Conservation (phyloP, 2,113 vertebrate genomes). For the Cheilinus undulatus region DNA sequence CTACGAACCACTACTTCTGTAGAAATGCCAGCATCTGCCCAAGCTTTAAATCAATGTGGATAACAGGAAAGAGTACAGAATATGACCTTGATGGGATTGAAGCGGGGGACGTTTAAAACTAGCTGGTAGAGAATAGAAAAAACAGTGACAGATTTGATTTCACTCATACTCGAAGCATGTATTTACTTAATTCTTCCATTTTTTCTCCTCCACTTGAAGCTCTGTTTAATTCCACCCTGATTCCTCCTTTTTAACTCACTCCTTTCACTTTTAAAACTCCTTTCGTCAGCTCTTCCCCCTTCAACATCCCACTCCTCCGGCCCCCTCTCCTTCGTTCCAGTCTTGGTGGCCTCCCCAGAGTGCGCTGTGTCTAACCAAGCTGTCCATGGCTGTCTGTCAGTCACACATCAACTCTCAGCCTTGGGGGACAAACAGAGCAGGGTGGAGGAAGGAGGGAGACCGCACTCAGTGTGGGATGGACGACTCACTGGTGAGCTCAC, state of each 20-base stretch:
- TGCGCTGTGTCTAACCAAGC: slow-evolving; percentile 72
- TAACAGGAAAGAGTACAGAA: slow-evolving; percentile 33
- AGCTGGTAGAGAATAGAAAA: slow-evolving; percentile 26
- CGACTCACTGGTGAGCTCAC: slow-evolving; percentile 16
- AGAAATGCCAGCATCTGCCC: background rate
- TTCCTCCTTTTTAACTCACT: slow-evolving; percentile 8
- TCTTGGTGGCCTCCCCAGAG: slow-evolving; percentile 70
- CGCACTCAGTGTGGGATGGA: slow-evolving; percentile 24
- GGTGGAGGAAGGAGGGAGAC: slow-evolving; percentile 20
- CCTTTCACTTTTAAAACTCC: slow-evolving; percentile 20
- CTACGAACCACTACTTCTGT: slow-evolving; percentile 9
- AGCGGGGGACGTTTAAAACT: background rate
- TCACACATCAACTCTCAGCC: slow-evolving; percentile 73
- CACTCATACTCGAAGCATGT: slow-evolving; percentile 32
- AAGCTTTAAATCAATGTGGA: slow-evolving; percentile 24
- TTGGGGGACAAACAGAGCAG: slow-evolving; percentile 50
- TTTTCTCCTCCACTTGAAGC: background rate
- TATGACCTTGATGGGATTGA: slow-evolving; percentile 32
- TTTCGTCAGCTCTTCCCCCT: slow-evolving; percentile 28
- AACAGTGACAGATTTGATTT: slow-evolving; percentile 9
- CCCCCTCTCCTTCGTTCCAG: slow-evolving; percentile 34
- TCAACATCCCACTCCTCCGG: slow-evolving; percentile 7
- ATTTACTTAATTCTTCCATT: background rate
- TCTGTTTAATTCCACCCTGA: background rate
- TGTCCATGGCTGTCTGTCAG: slow-evolving; percentile 77